These are phyloP conservation scores for Melanostigma gelatinosum DNA, from an alignment of 2,113 vertebrate genomes.

Conservation along the genomic window DNA sequence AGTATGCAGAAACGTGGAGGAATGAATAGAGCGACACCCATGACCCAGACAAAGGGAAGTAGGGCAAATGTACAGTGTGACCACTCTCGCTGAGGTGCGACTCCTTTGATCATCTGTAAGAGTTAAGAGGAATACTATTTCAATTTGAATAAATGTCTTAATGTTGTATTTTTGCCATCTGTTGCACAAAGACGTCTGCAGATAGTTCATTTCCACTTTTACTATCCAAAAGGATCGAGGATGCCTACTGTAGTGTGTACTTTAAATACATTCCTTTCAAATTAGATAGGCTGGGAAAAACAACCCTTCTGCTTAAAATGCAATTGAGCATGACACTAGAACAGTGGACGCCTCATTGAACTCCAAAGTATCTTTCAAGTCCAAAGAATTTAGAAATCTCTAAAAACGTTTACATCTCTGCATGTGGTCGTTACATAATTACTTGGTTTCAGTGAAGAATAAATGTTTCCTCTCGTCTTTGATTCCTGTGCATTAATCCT, in stretches of 20 bases:
- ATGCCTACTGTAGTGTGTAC: background rate
- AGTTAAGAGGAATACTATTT: background rate
- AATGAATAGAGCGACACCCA: conserved; percentile 2
- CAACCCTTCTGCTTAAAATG: background rate
- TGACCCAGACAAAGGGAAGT: background rate
- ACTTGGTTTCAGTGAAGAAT: conserved; percentile 3
- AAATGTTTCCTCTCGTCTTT: conserved; percentile 15
- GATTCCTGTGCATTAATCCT: conserved; percentile 2
- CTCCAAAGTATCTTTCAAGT: conserved; percentile 13
- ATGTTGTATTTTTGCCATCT: conserved; percentile 3
- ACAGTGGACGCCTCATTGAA: background rate
- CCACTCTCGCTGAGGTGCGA: background rate
- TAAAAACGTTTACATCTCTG: conserved; percentile 7
- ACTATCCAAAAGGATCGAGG: background rate
- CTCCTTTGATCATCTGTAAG: background rate
- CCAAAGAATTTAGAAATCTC: conserved; percentile 18
- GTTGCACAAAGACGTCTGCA: conserved; percentile 8
- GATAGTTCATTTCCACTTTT: background rate
- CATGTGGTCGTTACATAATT: background rate
- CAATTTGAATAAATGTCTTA: background rate
- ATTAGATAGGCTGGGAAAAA: conserved; percentile 13
- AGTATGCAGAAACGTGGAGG: background rate
- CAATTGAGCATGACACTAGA: conserved; percentile 4
- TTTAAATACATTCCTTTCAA: conserved; percentile 14
- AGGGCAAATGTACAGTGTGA: background rate